Conservation (phyloP, 2,113 vertebrate species). For the Nettapus auritus region DNA sequence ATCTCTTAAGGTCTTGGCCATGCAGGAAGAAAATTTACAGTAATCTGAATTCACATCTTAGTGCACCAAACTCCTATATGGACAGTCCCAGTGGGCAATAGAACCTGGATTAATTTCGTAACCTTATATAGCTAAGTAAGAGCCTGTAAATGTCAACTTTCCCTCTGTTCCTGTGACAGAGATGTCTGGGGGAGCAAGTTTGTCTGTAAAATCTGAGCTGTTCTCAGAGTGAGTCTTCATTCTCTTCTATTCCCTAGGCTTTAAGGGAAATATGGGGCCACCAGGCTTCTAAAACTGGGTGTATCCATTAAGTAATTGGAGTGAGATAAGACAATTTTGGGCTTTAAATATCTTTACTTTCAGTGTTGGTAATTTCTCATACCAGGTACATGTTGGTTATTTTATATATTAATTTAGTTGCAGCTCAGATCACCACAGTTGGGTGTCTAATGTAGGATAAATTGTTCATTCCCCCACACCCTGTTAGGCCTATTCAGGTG, state of each 20-base stretch:
- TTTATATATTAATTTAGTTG: neutral
- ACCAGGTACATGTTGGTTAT: neutral
- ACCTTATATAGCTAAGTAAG: neutral
- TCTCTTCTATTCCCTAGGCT: neutral
- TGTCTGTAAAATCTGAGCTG: neutral
- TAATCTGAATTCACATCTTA: neutral
- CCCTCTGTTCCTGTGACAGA: neutral
- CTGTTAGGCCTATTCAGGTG: rapidly evolving
- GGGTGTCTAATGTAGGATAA: neutral
- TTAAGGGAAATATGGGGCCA: neutral
- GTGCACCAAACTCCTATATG: neutral
- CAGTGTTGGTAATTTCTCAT: neutral
- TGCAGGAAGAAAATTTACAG: neutral
- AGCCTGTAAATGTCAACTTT: neutral
- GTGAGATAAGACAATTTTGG: neutral
- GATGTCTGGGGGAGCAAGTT: neutral
- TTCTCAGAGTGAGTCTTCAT: neutral
- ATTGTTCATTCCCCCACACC: neutral
- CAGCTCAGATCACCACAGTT: neutral
- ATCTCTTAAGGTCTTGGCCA: neutral
- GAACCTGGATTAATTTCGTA: neutral
- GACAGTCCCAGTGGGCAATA: neutral
- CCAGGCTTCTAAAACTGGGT: neutral
- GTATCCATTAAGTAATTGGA: neutral
- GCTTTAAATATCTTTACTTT: neutral